Conservation (phyloP, 30 jellyfish, hydroid and myxozoan species). For the Hydractinia symbiolongicarpus region DNA sequence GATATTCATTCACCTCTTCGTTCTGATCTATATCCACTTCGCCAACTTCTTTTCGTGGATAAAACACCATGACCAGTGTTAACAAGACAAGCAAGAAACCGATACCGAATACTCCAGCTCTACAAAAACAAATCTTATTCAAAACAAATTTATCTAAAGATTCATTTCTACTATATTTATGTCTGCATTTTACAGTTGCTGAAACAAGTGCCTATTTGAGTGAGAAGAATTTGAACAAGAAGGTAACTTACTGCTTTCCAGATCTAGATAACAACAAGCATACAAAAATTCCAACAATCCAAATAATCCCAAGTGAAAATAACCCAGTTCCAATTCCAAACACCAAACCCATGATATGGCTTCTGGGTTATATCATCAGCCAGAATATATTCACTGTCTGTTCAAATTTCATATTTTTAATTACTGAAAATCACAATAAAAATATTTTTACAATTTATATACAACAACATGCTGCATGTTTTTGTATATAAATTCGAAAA, state of each 20-base stretch:
- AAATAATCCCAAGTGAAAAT: slow-evolving; percentile 15
- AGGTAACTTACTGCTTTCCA: slow-evolving; percentile 27
- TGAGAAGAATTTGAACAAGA: too few relatives aligned
- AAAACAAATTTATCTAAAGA: not conserved
- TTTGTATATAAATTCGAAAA: too few relatives aligned
- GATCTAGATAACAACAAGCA: slow-evolving; percentile 30
- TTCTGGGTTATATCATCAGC: too few relatives aligned
- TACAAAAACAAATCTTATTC: not conserved
- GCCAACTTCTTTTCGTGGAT: slow-evolving; percentile 22
- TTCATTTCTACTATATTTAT: too few relatives aligned
- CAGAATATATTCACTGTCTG: too few relatives aligned
- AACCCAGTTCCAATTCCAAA: slow-evolving; percentile 37
- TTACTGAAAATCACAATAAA: too few relatives aligned
- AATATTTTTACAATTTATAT: too few relatives aligned
- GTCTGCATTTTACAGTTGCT: too few relatives aligned
- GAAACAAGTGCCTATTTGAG: too few relatives aligned
- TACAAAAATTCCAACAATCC: slow-evolving; percentile 21
- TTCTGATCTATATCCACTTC: not conserved
- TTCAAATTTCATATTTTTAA: too few relatives aligned
- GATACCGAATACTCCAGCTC: slow-evolving; percentile 39
- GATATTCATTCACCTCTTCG: not conserved
- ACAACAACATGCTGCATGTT: too few relatives aligned
- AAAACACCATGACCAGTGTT: slow-evolving; percentile 26
- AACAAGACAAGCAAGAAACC: slow-evolving; percentile 10
- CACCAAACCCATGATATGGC: slow-evolving; percentile 28